Conservation (phyloP, 2,888 invertebrate species). For the Alloscopus bannaensis region DNA sequence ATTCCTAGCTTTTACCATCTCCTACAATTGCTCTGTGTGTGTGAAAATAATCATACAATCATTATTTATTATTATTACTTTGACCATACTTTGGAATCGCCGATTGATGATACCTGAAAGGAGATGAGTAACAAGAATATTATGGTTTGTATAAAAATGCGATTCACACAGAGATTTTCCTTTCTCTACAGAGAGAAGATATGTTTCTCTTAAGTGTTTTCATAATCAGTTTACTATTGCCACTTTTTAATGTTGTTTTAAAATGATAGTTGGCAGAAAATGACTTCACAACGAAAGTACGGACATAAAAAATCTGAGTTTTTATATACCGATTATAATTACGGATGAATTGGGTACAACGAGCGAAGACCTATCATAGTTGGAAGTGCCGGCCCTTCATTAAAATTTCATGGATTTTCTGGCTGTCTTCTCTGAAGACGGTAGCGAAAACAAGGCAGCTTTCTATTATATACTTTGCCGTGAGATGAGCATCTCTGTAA, state of each 20-base stretch:
- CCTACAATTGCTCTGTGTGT: background rate
- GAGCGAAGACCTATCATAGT: constrained; percentile 8
- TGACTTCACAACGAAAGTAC: background rate
- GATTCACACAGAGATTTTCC: too few relatives aligned
- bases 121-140: background rate
- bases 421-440: constrained; percentile 3
- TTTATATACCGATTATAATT: constrained; percentile 56
- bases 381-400: constrained; percentile 60
- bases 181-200: background rate
- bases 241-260: constrained; percentile 34
- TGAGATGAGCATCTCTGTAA: too few relatives aligned
- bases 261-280: constrained; percentile 20
- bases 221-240: constrained; percentile 47
- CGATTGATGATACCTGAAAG: constrained; percentile 14
- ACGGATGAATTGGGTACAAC: constrained; percentile 31
- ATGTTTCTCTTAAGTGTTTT: constrained; percentile 17
- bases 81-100: constrained; percentile 20
- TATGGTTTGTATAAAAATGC: too few relatives aligned
- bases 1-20: constrained; percentile 5
- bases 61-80: constrained; percentile 40
- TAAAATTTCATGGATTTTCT: constrained; percentile 54
- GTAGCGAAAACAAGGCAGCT: background rate
- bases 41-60: constrained; percentile 50
- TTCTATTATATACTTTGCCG: background rate
- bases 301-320: constrained; percentile 37